phyloP scores from a whole-genome alignment of 2,888 invertebrate genomes.

The Orthonychiurus folsomi region DNA sequence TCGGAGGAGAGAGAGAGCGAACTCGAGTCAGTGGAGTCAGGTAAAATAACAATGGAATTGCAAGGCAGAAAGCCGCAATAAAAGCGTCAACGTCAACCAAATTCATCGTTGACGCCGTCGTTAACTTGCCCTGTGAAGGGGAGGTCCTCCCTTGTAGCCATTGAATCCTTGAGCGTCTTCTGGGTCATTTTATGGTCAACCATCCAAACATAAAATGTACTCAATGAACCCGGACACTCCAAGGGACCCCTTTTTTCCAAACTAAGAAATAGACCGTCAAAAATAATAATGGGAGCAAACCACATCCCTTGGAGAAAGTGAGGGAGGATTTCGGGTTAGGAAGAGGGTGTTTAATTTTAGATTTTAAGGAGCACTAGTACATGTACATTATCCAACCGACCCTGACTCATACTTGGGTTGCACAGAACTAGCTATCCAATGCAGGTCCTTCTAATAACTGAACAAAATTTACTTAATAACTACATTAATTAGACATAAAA shows the following conservation, averaged over 20 bases:
- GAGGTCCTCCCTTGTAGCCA: not conserved
- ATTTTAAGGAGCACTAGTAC: not conserved
- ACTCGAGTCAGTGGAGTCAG: too few relatives aligned
- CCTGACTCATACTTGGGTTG: too few relatives aligned
- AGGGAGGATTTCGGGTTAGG: not conserved
- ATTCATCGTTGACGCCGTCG: not conserved
- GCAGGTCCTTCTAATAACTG: too few relatives aligned
- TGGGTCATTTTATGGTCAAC: not conserved
- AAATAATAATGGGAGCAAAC: too few relatives aligned
- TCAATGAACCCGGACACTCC: not conserved
- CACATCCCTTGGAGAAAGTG: too few relatives aligned
- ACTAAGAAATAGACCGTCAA: too few relatives aligned
- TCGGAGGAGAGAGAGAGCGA: too few relatives aligned
- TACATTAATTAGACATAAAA: too few relatives aligned
- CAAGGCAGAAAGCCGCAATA: not conserved
- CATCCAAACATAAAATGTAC: not conserved
- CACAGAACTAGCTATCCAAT: too few relatives aligned
- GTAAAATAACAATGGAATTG: not conserved
- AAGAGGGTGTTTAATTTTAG: not conserved
- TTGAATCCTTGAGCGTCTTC: not conserved
- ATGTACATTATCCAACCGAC: not conserved
- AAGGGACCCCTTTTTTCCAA: too few relatives aligned
- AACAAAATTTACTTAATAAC: too few relatives aligned
- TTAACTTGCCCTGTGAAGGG: not conserved
- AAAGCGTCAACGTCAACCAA: conserved; percentile 1